phyloP scores from a whole-genome alignment of 1,140 invertebrate species.

The Drosophila pseudoananassae region DNA sequence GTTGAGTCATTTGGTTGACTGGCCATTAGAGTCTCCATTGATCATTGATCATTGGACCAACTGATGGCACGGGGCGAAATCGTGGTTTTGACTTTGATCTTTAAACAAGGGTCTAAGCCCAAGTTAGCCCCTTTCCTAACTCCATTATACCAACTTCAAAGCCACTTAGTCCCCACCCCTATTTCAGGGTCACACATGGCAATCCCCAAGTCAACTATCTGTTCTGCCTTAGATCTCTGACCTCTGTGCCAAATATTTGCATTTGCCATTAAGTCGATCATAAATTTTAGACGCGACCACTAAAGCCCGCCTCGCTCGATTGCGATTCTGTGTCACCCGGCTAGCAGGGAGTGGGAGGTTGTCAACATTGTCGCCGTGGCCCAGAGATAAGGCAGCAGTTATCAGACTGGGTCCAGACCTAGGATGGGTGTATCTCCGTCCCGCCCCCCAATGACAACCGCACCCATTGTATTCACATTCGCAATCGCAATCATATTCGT shows the following conservation, averaged over 20 bases:
- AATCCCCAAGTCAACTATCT: conserved; percentile 9
- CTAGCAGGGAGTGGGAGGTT: conserved; percentile 14
- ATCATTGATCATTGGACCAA: conserved; percentile 46
- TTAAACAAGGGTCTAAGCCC: background rate
- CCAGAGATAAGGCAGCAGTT: conserved; percentile 31
- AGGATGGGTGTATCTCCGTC: conserved; percentile 12
- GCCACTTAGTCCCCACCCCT: background rate
- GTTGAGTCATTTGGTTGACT: conserved; percentile 74
- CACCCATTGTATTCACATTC: conserved; percentile 21
- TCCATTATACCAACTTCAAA: background rate
- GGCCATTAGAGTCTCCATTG: conserved; percentile 68
- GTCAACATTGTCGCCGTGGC: conserved; percentile 43
- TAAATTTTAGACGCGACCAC: conserved; percentile 36
- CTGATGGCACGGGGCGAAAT: conserved; percentile 8
- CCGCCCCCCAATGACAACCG: conserved; percentile 28
- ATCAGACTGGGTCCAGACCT: conserved; percentile 24
- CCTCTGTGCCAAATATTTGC: conserved; percentile 58
- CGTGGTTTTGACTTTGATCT: background rate
- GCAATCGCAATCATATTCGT: conserved; percentile 8
- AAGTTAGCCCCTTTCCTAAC: no score
- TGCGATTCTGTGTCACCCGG: conserved; percentile 46
- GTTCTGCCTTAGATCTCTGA: conserved; percentile 53
- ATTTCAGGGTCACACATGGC: conserved; percentile 22
- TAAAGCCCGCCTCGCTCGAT: conserved; percentile 19
- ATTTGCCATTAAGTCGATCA: conserved; percentile 51